These are phyloP conservation scores for Caranx melampygus DNA, from an alignment of 2,113 vertebrate species.

Conservation along the genomic window DNA sequence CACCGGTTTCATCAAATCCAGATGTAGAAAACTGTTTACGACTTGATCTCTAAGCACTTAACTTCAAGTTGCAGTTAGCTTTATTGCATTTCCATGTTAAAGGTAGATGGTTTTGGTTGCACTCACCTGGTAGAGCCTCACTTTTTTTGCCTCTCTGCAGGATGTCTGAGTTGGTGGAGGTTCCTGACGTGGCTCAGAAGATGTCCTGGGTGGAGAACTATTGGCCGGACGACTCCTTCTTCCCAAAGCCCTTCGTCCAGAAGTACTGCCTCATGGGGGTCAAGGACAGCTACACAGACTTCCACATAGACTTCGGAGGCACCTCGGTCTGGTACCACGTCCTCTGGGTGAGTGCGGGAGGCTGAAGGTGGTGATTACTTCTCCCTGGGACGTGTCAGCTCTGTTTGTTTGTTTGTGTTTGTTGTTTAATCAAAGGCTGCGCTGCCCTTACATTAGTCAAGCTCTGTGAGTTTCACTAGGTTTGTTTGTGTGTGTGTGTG, in stretches of 20 bases:
- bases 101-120: too few relatives aligned
- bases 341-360: conserved; percentile 89
- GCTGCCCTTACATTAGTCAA: background rate
- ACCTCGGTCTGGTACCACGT: conserved; percentile 99
- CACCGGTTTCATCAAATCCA: too few relatives aligned
- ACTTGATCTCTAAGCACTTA: too few relatives aligned
- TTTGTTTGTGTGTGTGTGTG: background rate
- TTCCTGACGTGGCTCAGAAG: conserved; percentile 95
- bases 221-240: conserved; percentile 98
- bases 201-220: conserved; percentile 99
- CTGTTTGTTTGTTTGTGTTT: background rate
- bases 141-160: conserved; percentile 70
- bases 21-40: too few relatives aligned
- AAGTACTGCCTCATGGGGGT: conserved; percentile 99
- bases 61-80: too few relatives aligned
- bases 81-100: too few relatives aligned
- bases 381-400: too few relatives aligned
- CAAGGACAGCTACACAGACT: conserved; percentile 97
- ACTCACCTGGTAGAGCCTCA: too few relatives aligned
- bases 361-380: too few relatives aligned
- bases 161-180: conserved; percentile 97
- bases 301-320: conserved; percentile 99
- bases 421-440: background rate
- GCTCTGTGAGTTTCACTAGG: conserved; percentile 1
- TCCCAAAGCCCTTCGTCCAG: conserved; percentile 98